These are phyloP conservation scores for Umimayanthus chanpuru DNA, from an alignment of 92 coral and sea anemone genomes.

Conservation along the genomic window DNA sequence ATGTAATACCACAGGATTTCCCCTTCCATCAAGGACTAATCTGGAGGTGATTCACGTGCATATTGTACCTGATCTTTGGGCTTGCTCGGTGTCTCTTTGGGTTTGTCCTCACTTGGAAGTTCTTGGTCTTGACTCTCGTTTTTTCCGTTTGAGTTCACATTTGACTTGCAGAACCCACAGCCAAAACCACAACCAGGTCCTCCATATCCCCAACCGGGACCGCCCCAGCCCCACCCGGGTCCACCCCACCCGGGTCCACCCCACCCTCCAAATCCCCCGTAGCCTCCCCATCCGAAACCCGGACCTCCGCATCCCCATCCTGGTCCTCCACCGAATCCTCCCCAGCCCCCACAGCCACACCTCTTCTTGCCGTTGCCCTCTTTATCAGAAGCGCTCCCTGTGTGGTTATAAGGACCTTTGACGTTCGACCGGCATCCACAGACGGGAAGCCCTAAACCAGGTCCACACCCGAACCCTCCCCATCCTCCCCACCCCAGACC, in stretches of 20 bases:
- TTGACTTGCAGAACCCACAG: slow-evolving; percentile 78
- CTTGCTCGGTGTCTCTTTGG: neutral
- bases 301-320: slow-evolving; percentile 51
- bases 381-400: slow-evolving; percentile 24
- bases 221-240: slow-evolving; percentile 38
- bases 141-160: slow-evolving; percentile 55
- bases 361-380: slow-evolving; percentile 47
- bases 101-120: neutral
- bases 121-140: slow-evolving; percentile 16
- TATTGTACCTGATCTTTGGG: slow-evolving; percentile 5
- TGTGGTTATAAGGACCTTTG: slow-evolving; percentile 43
- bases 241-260: slow-evolving; percentile 59
- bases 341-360: slow-evolving; percentile 52
- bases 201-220: slow-evolving; percentile 40
- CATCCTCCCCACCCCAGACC: slow-evolving; percentile 57
- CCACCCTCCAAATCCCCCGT: slow-evolving; percentile 68
- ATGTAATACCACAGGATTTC: no score
- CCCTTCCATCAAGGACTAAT: neutral
- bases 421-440: slow-evolving; percentile 57
- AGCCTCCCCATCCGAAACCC: slow-evolving; percentile 63
- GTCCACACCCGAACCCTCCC: slow-evolving; percentile 41
- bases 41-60: neutral
- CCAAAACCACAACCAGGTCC: slow-evolving; percentile 53
- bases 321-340: slow-evolving; percentile 15
- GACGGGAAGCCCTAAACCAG: neutral